Evolutionary conservation across 2,888 invertebrate species (phyloP).

Genomic region (Cantharis nigra): DNA sequence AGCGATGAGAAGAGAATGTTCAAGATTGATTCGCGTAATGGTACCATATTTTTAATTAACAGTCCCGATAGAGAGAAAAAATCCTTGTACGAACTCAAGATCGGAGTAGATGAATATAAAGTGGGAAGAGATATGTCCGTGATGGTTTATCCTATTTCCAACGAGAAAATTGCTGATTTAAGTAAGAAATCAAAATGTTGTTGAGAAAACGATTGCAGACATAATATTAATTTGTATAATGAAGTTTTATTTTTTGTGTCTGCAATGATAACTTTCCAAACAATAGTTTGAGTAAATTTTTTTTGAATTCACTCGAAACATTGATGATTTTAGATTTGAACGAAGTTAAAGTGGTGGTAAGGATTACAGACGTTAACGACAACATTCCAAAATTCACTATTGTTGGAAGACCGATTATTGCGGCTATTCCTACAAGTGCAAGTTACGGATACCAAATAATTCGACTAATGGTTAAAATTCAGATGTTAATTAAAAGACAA

Average conservation of each 20-base stretch:
- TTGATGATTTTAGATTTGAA: slow-evolving; percentile 57
- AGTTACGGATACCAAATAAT: slow-evolving; percentile 82
- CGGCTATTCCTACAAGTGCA: slow-evolving; percentile 81
- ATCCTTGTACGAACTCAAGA: slow-evolving; percentile 66
- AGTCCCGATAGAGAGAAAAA: slow-evolving; percentile 76
- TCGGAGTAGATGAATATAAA: slow-evolving; percentile 60
- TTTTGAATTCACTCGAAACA: background rate
- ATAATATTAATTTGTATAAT: too few species aligned
- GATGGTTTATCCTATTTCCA: slow-evolving; percentile 77
- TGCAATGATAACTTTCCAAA: too few species aligned
- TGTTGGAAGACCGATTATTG: slow-evolving; percentile 77
- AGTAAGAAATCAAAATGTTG: slow-evolving; percentile 44
- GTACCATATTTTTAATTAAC: slow-evolving; percentile 72
- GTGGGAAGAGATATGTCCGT: slow-evolving; percentile 71
- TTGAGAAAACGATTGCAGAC: too few species aligned
- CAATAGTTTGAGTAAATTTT: too few species aligned
- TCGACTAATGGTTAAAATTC: slow-evolving; percentile 64
- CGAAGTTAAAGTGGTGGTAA: slow-evolving; percentile 79
- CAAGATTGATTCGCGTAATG: slow-evolving; percentile 75
- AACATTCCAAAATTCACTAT: slow-evolving; percentile 78
- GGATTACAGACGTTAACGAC: slow-evolving; percentile 81
- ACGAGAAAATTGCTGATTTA: slow-evolving; percentile 72
- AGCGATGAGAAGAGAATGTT: slow-evolving; percentile 66
- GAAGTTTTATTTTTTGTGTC: too few species aligned
- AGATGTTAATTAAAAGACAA: background rate